A percentile compares a stretch with the other conserved stretches of the same genome.
Evolutionary conservation across 2,888 invertebrate species (phyloP).

Genomic region (Lissonota sp.): DNA sequence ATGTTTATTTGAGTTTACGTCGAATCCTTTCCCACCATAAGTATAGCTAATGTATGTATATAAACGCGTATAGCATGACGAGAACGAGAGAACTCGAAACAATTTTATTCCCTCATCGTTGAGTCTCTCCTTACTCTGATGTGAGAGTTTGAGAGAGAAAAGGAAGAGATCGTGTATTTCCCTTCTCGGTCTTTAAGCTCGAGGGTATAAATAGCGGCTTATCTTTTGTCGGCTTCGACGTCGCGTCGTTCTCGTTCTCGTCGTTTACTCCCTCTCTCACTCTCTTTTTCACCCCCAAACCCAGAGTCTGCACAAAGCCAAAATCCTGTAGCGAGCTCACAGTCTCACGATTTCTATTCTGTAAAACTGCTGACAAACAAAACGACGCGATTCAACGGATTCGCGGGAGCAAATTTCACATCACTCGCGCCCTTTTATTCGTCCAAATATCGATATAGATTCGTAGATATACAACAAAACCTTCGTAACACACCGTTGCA

Average conservation of each 20-base stretch:
- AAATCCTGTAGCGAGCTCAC: slow-evolving; percentile 51
- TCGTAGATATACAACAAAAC: background rate
- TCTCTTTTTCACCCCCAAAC: slow-evolving; percentile 10
- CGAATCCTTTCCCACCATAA: background rate
- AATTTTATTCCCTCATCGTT: slow-evolving; percentile 57
- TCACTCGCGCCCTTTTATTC: no score
- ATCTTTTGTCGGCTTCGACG: slow-evolving; percentile 81
- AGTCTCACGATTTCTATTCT: background rate
- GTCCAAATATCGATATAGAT: no score
- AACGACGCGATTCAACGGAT: no score
- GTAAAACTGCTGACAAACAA: no score
- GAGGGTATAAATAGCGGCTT: slow-evolving; percentile 82
- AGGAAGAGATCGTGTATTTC: slow-evolving; percentile 53
- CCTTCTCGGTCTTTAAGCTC: slow-evolving; percentile 75
- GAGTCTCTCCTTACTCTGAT: slow-evolving; percentile 28
- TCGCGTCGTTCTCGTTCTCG: slow-evolving; percentile 65
- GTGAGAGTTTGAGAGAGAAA: background rate
- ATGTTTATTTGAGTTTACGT: no score
- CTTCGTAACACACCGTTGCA: slow-evolving; percentile 50
- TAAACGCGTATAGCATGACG: background rate
- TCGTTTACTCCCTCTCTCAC: slow-evolving; percentile 36
- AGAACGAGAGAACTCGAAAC: slow-evolving; percentile 50
- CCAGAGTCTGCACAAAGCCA: slow-evolving; percentile 56
- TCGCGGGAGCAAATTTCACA: no score
- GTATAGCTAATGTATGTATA: slow-evolving; percentile 1